Evolutionary conservation across 30 jellyfish, hydroid and myxozoan genomes (phyloP).

Genomic region (Rhopilema esculentum): DNA sequence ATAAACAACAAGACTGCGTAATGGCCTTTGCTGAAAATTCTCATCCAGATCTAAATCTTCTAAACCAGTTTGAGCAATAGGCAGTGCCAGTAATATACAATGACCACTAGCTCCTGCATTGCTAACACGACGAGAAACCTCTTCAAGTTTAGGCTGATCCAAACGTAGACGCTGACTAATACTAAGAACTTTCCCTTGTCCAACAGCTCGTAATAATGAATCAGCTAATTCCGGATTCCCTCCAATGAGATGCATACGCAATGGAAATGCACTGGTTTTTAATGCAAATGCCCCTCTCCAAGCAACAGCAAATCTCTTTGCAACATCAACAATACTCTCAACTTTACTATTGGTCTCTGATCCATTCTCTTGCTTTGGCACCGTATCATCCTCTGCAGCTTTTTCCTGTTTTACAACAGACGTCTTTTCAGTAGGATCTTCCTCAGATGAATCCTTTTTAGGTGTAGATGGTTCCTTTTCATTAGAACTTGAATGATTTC

Average conservation of each 20-base stretch:
- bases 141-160: conserved; percentile 98
- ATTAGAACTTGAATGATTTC: conserved; percentile 58
- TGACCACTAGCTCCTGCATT: conserved; percentile 99
- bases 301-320: conserved; percentile 96
- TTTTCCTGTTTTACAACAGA: conserved; percentile 23
- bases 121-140: conserved; percentile 92
- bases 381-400: conserved; percentile 30
- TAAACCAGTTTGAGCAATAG: conserved; percentile 81
- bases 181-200: conserved; percentile 87
- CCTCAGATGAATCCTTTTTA: conserved; percentile 19
- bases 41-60: conserved; percentile 90
- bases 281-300: conserved; percentile 99
- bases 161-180: conserved; percentile 95
- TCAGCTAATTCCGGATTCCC: conserved; percentile 99
- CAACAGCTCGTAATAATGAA: conserved; percentile 87
- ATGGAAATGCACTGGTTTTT: conserved; percentile 94
- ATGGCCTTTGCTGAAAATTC: conserved; percentile 83
- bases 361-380: conserved; percentile 62
- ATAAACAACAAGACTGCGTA: conserved; percentile 95
- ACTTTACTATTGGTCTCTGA: conserved; percentile 40
- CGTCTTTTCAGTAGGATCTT: conserved; percentile 46
- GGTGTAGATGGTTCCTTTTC: conserved; percentile 49
- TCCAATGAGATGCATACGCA: conserved; percentile 96
- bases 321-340: conserved; percentile 90
- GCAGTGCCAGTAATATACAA: conserved; percentile 91